Percentiles rank a stretch among this genome's conserved stretches.
Conservation (phyloP, 2,113 vertebrate species). For the Dryoscopus gambensis region DNA sequence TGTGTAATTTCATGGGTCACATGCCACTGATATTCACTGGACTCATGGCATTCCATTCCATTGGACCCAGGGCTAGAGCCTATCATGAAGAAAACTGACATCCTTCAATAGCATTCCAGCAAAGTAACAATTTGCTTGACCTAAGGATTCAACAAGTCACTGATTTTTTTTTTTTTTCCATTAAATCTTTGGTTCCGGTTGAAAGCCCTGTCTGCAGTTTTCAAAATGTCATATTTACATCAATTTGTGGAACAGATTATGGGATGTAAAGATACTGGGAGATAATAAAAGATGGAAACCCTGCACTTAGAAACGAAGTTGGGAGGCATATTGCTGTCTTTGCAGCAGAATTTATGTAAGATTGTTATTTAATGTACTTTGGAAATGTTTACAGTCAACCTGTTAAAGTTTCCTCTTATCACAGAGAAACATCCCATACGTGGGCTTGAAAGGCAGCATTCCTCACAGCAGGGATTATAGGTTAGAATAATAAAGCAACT, state of each 20-base stretch:
- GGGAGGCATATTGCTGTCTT: background rate
- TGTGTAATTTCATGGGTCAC: constrained; percentile 29
- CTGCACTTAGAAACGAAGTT: background rate
- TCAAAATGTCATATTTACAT: background rate
- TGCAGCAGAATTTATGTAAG: background rate
- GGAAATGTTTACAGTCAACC: background rate
- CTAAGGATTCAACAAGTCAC: constrained; percentile 42
- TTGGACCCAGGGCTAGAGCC: background rate
- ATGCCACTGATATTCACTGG: background rate
- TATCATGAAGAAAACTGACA: background rate
- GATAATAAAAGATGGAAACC: background rate
- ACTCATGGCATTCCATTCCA: background rate
- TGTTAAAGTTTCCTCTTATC: constrained; percentile 32
- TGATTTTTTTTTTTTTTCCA: background rate
- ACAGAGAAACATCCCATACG: constrained; percentile 20
- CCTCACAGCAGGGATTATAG: constrained; percentile 15
- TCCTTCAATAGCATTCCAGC: background rate
- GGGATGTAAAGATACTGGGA: background rate
- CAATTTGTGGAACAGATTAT: background rate
- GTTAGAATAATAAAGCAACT: constrained; percentile 43
- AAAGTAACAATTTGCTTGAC: constrained; percentile 20
- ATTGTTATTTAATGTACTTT: background rate
- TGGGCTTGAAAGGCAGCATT: background rate
- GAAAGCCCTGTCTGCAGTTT: background rate
- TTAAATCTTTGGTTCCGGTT: background rate